A percentile compares a stretch with the other conserved stretches of the same genome.
Evolutionary conservation across 92 coral and sea anemone genomes (phyloP).

Genomic region (Zoanthus sociatus): DNA sequence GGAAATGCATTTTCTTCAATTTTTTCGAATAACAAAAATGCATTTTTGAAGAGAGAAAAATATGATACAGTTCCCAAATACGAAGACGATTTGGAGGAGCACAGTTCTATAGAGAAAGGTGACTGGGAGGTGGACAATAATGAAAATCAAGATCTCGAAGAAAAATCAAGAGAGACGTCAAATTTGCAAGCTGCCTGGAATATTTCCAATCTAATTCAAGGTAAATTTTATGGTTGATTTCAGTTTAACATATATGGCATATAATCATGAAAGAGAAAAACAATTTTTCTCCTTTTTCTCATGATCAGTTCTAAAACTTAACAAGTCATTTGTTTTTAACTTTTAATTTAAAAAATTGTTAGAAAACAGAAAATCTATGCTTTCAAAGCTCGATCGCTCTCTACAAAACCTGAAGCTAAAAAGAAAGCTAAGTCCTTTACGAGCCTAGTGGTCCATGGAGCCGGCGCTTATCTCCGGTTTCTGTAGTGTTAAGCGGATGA

Average conservation of each 20-base stretch:
- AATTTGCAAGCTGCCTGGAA: slow-evolving; percentile 98
- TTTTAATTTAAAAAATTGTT: no score
- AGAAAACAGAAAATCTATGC: no score
- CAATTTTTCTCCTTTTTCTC: no score
- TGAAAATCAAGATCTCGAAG: slow-evolving; percentile 48
- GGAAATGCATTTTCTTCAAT: neutral
- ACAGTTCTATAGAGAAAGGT: slow-evolving; percentile 49
- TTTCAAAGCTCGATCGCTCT: no score
- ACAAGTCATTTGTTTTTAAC: no score
- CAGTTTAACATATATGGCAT: neutral
- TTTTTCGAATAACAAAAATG: neutral
- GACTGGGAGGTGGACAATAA: slow-evolving; percentile 55
- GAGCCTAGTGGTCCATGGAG: no score
- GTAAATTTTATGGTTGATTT: slow-evolving; percentile 39
- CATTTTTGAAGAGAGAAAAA: slow-evolving; percentile 33
- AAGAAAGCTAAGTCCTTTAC: no score
- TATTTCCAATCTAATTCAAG: slow-evolving; percentile 92
- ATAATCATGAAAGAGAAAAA: no score
- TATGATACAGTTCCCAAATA: slow-evolving; percentile 53
- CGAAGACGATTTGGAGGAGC: slow-evolving; percentile 40
- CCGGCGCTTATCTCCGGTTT: no score
- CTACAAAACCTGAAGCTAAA: no score
- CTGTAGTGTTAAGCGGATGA: no score
- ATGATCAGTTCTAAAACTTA: no score
- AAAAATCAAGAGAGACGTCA: slow-evolving; percentile 73